Conservation (phyloP, 2,888 invertebrate genomes). For the Amphipoea oculea region DNA sequence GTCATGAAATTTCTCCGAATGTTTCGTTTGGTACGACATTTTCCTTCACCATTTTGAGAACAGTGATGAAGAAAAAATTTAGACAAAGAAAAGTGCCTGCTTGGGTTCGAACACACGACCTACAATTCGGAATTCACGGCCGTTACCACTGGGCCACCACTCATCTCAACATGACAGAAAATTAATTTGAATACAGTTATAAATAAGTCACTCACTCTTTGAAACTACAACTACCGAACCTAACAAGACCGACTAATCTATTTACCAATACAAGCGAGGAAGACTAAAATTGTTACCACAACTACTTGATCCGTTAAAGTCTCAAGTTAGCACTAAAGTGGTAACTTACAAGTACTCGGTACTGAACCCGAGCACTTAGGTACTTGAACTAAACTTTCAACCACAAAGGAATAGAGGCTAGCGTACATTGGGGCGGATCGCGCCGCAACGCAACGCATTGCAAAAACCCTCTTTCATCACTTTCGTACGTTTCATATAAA, state of each 20-base stretch:
- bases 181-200: background rate
- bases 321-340: slow-evolving; percentile 4
- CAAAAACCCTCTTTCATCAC: background rate
- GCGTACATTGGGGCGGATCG: background rate
- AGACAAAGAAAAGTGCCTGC: too few species aligned
- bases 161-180: too few species aligned
- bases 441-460: background rate
- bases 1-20: background rate
- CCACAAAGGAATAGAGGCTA: background rate
- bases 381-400: background rate
- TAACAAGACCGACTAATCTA: background rate
- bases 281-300: background rate
- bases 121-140: too few species aligned
- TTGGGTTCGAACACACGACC: too few species aligned
- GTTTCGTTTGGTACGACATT: background rate
- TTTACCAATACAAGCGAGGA: slow-evolving; percentile 1
- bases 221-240: background rate
- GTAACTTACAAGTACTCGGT: slow-evolving; percentile 27
- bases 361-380: slow-evolving; percentile 1
- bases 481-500: background rate
- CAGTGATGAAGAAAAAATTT: background rate
- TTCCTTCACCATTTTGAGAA: background rate
- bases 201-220: background rate
- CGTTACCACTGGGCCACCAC: too few species aligned
- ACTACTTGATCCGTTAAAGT: slow-evolving; percentile 22